A percentile compares a stretch with the other conserved stretches of the same genome.
phyloP scores from a whole-genome alignment of 1,140 invertebrate genomes.

The Anagrus nilaparvatae region DNA sequence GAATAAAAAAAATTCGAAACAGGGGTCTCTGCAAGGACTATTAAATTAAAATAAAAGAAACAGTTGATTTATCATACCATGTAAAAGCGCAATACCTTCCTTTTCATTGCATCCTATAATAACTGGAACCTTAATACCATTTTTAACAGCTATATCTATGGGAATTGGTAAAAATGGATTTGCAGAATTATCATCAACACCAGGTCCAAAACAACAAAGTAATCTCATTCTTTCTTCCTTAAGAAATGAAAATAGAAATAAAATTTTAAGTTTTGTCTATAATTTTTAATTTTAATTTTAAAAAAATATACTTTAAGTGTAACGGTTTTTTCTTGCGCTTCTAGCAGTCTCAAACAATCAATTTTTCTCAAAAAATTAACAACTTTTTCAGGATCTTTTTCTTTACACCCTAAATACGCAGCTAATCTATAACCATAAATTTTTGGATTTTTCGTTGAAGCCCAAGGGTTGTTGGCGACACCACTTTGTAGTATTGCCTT shows the following conservation, averaged over 20 bases:
- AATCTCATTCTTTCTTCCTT: constrained; percentile 21
- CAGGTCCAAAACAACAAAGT: constrained; percentile 23
- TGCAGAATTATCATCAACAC: constrained; percentile 24
- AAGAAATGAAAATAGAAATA: no score
- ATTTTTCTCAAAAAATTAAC: constrained; percentile 39
- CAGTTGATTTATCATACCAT: constrained; percentile 20
- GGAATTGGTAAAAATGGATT: constrained; percentile 37
- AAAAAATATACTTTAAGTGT: neutral
- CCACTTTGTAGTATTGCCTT: constrained; percentile 64
- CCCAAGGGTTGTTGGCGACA: constrained; percentile 62
- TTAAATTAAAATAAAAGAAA: no score
- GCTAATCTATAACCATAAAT: constrained; percentile 22
- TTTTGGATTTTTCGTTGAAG: constrained; percentile 41
- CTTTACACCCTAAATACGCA: constrained; percentile 32
- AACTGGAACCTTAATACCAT: constrained; percentile 46
- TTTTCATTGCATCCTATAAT: constrained; percentile 49
- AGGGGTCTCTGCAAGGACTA: no score
- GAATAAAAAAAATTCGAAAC: no score
- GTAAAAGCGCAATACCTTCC: constrained; percentile 45
- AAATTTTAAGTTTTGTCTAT: no score
- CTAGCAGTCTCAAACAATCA: constrained; percentile 15
- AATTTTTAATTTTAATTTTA: no score
- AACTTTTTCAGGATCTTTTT: constrained; percentile 31
- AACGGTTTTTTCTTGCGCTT: neutral
- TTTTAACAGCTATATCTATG: constrained; percentile 26